Percentiles rank a stretch among this genome's conserved stretches.
Conservation (phyloP, 2,797 vertebrate genomes). For the Myotis myotis region DNA sequence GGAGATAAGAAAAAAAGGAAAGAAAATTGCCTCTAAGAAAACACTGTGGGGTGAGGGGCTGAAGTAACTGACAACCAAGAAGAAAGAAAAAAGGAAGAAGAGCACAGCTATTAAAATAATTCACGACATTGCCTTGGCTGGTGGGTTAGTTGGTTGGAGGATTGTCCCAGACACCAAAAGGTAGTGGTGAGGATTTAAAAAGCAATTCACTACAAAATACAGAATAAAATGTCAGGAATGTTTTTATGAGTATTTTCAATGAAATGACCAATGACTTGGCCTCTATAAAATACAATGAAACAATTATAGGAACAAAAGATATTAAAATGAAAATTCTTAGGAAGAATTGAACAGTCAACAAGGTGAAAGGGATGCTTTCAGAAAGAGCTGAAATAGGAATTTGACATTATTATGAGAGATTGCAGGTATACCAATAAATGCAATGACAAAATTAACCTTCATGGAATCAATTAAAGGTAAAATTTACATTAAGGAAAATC, state of each 20-base stretch:
- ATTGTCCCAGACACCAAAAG: neutral
- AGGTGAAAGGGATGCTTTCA: neutral
- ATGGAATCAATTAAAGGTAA: neutral
- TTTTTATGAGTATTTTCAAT: neutral
- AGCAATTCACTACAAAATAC: neutral
- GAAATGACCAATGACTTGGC: neutral
- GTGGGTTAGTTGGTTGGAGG: neutral
- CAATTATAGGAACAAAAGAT: neutral
- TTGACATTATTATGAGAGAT: neutral
- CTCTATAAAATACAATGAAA: neutral
- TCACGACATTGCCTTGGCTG: rapidly evolving
- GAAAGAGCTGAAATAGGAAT: neutral
- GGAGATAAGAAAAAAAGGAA: neutral
- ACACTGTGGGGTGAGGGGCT: neutral
- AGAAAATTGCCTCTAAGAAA: neutral
- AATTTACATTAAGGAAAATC: neutral
- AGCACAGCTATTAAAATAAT: neutral
- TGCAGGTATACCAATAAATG: neutral
- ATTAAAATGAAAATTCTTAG: neutral
- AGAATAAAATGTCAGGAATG: neutral
- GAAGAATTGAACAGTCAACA: neutral
- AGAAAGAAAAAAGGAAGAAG: neutral
- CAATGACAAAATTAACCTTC: neutral
- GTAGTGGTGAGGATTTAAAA: neutral
- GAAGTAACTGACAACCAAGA: neutral